Base-by-base conservation (phyloP, 37 sponge, comb jelly and placozoan species). In the Amphimedon queenslandica region DNA sequence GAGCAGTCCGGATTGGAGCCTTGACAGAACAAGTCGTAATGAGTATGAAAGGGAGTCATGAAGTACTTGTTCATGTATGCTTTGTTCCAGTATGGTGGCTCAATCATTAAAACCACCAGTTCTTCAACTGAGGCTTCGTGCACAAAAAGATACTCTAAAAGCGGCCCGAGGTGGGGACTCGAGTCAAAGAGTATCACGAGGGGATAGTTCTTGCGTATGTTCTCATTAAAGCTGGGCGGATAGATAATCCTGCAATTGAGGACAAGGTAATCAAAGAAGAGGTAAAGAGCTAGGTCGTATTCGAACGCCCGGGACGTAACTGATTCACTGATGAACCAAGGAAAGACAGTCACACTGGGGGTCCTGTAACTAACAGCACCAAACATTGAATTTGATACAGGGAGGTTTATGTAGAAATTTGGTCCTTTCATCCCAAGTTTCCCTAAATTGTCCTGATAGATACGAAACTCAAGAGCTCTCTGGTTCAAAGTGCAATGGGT, bases 351-450 rank as follows among this genome's bases (percentile, higher is more conserved):
- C 6, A 90, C 69, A 0, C 21, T 25, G 20, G 83, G 78, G 4
- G 81, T 42, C 28, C 66, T 34, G 29, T 69, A 72, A 55, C 58
- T 34, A 6, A 39, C 16, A 16, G 76, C 31, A 4, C 83, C 89
- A 11, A 4, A 16, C 70, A 78, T 60, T 0, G 90, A 90, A 0
- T 53, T 21, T 2, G 81, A 68, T 6, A 84, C 43, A 2, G 90
- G 90, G 3, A 90, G 64, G 24, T 16, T 34, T 29, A 77, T 24
- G 34, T 68, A 80, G 20, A 84, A 76, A 56, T 83, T 90, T 0
- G 90, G 81, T 18, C 90, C 90, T 10, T 79, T 57, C 90, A 90
- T 90, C n/a, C 66, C 72, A 27, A 72, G 69, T 24, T 57, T 74
- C 28, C 40, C 40, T 42, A 70, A 40, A 34, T 67, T 63, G 64